Percentiles rank a stretch among this genome's conserved stretches.
phyloP scores from a whole-genome alignment of 2,888 invertebrate genomes.

The Parnassius glacialis region DNA sequence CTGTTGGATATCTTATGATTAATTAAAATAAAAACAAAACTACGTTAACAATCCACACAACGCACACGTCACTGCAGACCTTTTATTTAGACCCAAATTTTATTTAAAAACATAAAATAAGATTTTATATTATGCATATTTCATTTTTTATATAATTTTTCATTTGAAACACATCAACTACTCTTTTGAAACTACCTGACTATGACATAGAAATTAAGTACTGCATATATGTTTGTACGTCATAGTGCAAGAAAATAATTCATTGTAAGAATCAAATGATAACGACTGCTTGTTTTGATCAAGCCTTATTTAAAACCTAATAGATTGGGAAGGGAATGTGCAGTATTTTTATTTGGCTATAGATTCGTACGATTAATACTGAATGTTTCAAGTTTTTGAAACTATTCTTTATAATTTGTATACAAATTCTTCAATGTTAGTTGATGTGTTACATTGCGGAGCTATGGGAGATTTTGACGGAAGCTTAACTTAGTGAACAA shows the following conservation, averaged over 20 bases:
- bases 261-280: background rate
- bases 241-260: too few relatives aligned
- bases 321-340: constrained; percentile 13
- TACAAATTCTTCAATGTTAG: too few relatives aligned
- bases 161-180: background rate
- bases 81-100: constrained; percentile 39
- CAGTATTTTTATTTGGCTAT: constrained; percentile 6
- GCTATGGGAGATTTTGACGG: too few relatives aligned
- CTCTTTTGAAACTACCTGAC: background rate
- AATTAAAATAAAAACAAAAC: constrained; percentile 39
- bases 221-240: background rate
- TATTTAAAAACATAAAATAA: constrained; percentile 39
- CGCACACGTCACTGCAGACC: constrained; percentile 27
- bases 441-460: too few relatives aligned
- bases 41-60: constrained; percentile 40
- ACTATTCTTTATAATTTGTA: too few relatives aligned
- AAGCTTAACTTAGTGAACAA: too few relatives aligned
- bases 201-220: constrained; percentile 28
- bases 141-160: constrained; percentile 17
- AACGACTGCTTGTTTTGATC: background rate
- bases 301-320: background rate
- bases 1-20: constrained; percentile 6
- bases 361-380: too few relatives aligned
- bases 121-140: constrained; percentile 56
- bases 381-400: too few relatives aligned